Percentiles rank a stretch among this genome's conserved stretches.
Evolutionary conservation across 92 coral and sea anemone genomes (phyloP).

Genomic region (Epizoanthus scotinus): DNA sequence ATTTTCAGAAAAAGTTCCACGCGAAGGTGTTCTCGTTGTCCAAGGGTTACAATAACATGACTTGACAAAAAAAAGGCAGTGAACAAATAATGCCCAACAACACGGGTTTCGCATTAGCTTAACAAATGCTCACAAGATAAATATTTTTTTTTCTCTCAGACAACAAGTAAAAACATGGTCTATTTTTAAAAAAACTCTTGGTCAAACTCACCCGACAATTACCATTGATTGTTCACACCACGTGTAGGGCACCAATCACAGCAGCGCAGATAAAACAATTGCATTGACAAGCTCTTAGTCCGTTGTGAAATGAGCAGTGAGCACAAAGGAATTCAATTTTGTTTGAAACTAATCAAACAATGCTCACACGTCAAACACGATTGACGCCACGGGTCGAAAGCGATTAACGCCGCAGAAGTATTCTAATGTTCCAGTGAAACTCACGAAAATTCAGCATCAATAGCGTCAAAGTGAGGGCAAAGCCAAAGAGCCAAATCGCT

Average conservation of each 20-base stretch:
- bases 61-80: not conserved
- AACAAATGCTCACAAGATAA: constrained; percentile 22
- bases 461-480: too few species aligned
- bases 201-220: not conserved
- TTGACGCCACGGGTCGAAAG: too few species aligned
- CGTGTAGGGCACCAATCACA: constrained; percentile 32
- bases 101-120: constrained; percentile 19
- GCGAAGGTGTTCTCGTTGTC: constrained; percentile 12
- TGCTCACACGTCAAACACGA: constrained; percentile 21
- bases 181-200: not conserved
- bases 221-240: constrained; percentile 1
- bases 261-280: constrained; percentile 10
- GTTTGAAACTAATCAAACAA: constrained; percentile 1
- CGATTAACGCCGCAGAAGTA: too few species aligned
- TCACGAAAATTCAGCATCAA: too few species aligned
- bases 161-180: constrained; percentile 15
- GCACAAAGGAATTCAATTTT: not conserved
- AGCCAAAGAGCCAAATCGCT: too few species aligned
- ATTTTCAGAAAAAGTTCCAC: not conserved
- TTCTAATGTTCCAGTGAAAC: too few species aligned
- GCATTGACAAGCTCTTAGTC: not conserved
- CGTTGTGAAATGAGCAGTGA: not conserved
- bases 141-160: constrained; percentile 30
- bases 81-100: not conserved
- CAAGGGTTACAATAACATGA: constrained; percentile 29